Evolutionary conservation across 2,797 vertebrate species (phyloP).

Genomic region (Intellagama lesueurii): DNA sequence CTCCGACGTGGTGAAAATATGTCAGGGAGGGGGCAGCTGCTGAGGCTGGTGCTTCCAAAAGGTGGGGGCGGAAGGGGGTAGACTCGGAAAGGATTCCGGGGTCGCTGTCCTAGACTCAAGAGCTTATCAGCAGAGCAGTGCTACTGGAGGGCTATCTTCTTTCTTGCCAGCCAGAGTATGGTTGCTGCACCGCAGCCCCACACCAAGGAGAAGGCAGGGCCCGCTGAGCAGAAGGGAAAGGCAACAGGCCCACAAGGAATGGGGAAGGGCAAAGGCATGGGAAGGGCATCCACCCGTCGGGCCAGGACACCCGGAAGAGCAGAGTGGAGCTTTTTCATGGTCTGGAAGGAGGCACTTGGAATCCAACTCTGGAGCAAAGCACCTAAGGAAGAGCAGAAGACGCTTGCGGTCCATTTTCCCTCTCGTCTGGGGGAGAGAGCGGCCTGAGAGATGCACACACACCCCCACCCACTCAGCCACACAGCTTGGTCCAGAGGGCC

Average conservation of each 20-base stretch:
- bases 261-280: background rate
- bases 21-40: background rate
- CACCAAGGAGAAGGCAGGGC: background rate
- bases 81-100: background rate
- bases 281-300: no score
- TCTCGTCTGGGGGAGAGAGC: no score
- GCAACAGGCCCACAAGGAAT: background rate
- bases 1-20: background rate
- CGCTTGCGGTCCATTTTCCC: background rate
- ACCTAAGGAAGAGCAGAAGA: fast-evolving
- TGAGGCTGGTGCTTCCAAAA: no score
- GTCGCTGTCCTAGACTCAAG: no score
- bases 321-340: background rate
- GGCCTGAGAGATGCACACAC: background rate
- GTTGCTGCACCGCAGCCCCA: background rate
- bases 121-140: background rate
- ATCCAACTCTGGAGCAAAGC: background rate
- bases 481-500: background rate
- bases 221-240: no score
- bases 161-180: no score
- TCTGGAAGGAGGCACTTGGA: background rate
- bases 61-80: background rate
- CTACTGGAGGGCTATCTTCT: background rate
- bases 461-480: background rate
- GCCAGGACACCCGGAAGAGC: background rate